Base-by-base conservation (phyloP, 2,797 vertebrate species). In the Phataginus tricuspis region DNA sequence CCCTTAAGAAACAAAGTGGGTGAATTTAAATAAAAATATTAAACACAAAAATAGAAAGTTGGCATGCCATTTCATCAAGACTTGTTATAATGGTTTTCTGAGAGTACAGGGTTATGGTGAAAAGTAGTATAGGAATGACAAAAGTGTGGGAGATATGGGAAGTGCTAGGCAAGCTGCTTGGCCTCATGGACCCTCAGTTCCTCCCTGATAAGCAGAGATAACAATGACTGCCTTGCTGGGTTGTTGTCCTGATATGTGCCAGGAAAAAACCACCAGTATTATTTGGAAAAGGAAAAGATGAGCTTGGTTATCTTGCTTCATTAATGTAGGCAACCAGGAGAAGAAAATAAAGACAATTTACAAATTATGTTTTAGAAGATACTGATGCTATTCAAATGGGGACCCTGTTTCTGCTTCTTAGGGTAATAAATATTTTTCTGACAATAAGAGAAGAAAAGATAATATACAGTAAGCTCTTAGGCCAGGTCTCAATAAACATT, bases 21-120 rank as follows among this genome's bases (percentile, higher is more conserved):
- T 71, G 29, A 64, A 66, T 84, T 84, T 88, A 91, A 64, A 49
- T 85, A 68, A 92, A 88, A 42, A 83, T 34, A 84, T 85, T 55
- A 68, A 91, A 69, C 21, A 55, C 72, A 64, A 68, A 69, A 82
- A 21, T 37, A 92, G 61, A 25, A 80, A 90, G 3, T 10, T 34
- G 37, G 29, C 25, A 53, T 85, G 9, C 57, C 23, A 21, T 74
- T 45, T 74, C n/a, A 16, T 77, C n/a, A 87, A 82, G 37, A 83
- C 51, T 90, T 68, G 42, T 19, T 86, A 64, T 39, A 25, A 61
- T 75, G 59, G 21, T 49, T 57, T 64, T 63, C 77, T 94, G 53
- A 77, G 53, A 90, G 16, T 68, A 72, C 21, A 51, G 59, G 59
- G 83, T 39, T 66, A 51, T 5, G 55, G 34, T n/a, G 59, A 68